A percentile compares a stretch with the other conserved stretches of the same genome.
Conservation (phyloP, 2,113 vertebrate genomes). For the Neogale vison region DNA sequence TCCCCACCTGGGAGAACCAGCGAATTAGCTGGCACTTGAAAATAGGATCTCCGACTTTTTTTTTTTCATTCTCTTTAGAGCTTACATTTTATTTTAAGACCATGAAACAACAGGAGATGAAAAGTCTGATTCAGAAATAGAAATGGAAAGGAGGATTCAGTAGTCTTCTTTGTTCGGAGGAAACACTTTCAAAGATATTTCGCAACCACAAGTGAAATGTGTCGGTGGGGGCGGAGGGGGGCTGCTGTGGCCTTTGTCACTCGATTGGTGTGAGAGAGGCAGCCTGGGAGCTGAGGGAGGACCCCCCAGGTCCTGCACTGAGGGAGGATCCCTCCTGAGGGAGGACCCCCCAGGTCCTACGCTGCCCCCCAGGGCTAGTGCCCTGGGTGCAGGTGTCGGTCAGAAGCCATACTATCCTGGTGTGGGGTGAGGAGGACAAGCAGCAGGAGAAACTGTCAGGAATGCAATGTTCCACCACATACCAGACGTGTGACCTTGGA, state of each 20-base stretch:
- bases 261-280: background rate
- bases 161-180: constrained; percentile 11
- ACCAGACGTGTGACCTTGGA: background rate
- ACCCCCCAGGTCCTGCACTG: too few relatives aligned
- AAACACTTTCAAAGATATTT: constrained; percentile 20
- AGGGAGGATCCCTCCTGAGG: too few relatives aligned
- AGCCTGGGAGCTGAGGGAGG: too few relatives aligned
- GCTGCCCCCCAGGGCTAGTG: rapidly evolving
- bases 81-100: constrained; percentile 56
- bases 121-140: constrained; percentile 46
- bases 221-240: rapidly evolving
- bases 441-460: background rate
- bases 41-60: background rate
- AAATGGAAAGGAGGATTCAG: background rate
- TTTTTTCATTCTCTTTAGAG: constrained; percentile 1
- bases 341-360: background rate
- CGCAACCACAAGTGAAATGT: background rate
- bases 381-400: background rate
- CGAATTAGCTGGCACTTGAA: constrained; percentile 14
- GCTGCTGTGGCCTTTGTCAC: background rate
- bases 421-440: background rate
- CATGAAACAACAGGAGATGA: constrained; percentile 38
- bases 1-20: constrained; percentile 29
- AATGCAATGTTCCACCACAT: background rate
- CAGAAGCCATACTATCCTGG: background rate